phyloP scores from a whole-genome alignment of 2,888 invertebrate species.

The Anodontia alba region DNA sequence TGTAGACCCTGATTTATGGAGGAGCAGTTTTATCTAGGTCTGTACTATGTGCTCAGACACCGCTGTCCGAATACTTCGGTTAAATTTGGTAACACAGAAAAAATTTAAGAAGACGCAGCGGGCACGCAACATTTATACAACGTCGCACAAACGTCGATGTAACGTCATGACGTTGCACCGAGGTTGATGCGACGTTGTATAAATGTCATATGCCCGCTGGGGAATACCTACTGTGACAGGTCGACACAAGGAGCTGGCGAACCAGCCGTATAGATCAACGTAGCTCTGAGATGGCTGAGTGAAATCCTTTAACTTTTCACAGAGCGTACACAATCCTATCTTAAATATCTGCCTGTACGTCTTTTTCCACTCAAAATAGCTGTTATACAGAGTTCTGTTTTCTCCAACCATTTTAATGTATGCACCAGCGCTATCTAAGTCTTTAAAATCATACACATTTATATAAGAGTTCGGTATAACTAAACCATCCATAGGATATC shows the following conservation, averaged over 20 bases:
- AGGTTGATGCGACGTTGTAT: too few relatives aligned
- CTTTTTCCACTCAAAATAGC: constrained; percentile 46
- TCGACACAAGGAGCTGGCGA: constrained; percentile 25
- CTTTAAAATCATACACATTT: constrained; percentile 36
- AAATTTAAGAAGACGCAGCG: too few relatives aligned
- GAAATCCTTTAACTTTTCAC: constrained; percentile 15
- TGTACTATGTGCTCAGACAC: too few relatives aligned
- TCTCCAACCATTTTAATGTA: constrained; percentile 36
- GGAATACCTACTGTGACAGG: constrained; percentile 34
- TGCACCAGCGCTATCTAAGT: constrained; percentile 31
- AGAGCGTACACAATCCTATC: constrained; percentile 33
- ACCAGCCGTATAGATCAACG: constrained; percentile 43
- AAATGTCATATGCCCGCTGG: too few relatives aligned
- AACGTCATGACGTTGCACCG: too few relatives aligned
- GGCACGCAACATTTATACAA: too few relatives aligned
- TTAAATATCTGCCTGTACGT: not conserved
- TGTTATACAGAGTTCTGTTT: constrained; percentile 40
- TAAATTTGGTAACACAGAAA: too few relatives aligned
- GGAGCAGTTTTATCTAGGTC: too few relatives aligned
- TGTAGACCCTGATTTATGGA: too few relatives aligned
- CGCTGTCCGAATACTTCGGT: too few relatives aligned
- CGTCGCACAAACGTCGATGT: too few relatives aligned
- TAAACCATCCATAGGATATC: constrained; percentile 17
- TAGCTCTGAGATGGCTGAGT: constrained; percentile 20
- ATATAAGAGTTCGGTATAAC: constrained; percentile 14